Evolutionary conservation across 2,888 invertebrate genomes (phyloP), one percentile per base, ranked within the genome.

Genomic region (Formica aserva): DNA sequence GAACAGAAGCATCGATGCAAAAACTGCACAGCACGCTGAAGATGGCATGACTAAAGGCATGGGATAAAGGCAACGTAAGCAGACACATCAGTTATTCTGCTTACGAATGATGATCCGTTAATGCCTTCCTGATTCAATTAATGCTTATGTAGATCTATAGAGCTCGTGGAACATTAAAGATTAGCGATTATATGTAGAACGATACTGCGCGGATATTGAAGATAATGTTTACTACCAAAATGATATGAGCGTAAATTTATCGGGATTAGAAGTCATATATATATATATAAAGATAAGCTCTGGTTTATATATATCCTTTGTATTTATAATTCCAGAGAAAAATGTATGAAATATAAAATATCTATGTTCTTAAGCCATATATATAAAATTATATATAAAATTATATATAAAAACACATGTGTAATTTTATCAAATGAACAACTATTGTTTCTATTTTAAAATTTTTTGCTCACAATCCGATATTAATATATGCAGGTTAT

Each of bases 31-130:
- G 8, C 13, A 32, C 15, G 32, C 1, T 38, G 35, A 76, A 67
- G 29, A 71, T 55, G 26, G 18, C 3, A 55, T 13, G 76, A 22
- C 15, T 29, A 45, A 22, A 32, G 15, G 15, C 18, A 38, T 35
- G 69, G n/a, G 52, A 41, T n/a, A n/a, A 13, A 29, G 41, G 13
- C 1, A 38, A 15, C 57, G 41, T 55, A 35, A 65, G 22, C 26
- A 45, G 9, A 18, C 18, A 18, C 41, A 78, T 78, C 13, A 72
- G 74, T 57, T 74, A 69, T 78, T 78, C 74, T 38, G 18, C 57
- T 74, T 78, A 74, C 18, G 57, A 26, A 76, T 66, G 35, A 66
- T 48, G 48, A 52, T 67, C 35, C 52, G 48, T 65, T 66, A 76
- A 76, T 22, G 48, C 22, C 67, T 66, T 76, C 8, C 52, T 66